Conservation (phyloP, 35 echinoderm and acorn worm species). For the Heliocidaris erythrogramma region DNA sequence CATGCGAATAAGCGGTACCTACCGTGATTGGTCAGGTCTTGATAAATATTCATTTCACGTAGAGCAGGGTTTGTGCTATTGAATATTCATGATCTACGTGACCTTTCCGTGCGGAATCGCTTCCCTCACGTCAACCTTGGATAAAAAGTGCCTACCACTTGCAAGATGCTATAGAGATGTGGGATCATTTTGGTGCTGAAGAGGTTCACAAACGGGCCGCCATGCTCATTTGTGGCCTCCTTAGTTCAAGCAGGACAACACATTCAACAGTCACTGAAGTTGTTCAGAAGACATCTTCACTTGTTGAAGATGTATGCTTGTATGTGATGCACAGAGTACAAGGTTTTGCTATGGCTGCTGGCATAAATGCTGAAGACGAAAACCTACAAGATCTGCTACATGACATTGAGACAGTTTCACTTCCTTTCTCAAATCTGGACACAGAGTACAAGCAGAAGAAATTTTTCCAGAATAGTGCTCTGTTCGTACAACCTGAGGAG, state of each 20-base stretch:
- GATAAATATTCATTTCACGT: too few relatives aligned
- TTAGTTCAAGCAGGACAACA: slow-evolving; percentile 40
- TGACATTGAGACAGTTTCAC: slow-evolving; percentile 45
- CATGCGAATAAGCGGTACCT: too few relatives aligned
- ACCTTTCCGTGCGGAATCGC: too few relatives aligned
- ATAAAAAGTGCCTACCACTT: not conserved
- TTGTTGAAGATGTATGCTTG: slow-evolving; percentile 45
- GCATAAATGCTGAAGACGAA: slow-evolving; percentile 49
- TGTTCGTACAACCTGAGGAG: slow-evolving; percentile 36
- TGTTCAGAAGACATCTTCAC: slow-evolving; percentile 45
- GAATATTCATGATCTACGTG: too few relatives aligned
- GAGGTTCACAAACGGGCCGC: slow-evolving; percentile 46
- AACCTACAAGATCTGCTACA: slow-evolving; percentile 14
- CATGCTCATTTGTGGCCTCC: slow-evolving; percentile 28
- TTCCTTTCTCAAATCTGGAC: slow-evolving; percentile 50
- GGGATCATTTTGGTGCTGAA: slow-evolving; percentile 37
- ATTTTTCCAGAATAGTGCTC: slow-evolving; percentile 50
- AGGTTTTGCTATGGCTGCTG: slow-evolving; percentile 22
- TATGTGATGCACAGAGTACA: slow-evolving; percentile 45
- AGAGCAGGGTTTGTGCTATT: too few relatives aligned
- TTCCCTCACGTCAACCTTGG: too few relatives aligned
- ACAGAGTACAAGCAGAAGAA: slow-evolving; percentile 53
- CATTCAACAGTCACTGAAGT: slow-evolving; percentile 48
- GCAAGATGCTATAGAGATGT: slow-evolving; percentile 28
- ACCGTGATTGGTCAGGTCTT: too few relatives aligned